Base-by-base conservation (phyloP, 2,113 vertebrate genomes). In the Apus apus region DNA sequence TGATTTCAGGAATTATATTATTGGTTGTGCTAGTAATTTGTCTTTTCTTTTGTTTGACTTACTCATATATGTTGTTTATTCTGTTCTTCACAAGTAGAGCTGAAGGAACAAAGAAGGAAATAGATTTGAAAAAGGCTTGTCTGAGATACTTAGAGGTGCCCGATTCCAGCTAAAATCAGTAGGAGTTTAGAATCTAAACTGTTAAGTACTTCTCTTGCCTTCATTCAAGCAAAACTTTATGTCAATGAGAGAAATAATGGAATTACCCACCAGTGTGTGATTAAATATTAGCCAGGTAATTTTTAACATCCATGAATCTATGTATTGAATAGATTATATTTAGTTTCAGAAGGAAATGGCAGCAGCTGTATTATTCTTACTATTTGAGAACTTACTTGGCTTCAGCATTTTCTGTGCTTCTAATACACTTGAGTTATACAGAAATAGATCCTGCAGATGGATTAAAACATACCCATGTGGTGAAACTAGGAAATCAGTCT, bases 381-480 rank as follows among this genome's bases (percentile, higher is more conserved):
- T 92, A 46, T 94, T 95, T 95, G 78, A 95, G 95, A 95, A 57
- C 51, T 92, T 77, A 79, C 86, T 96, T 96, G 40, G 73, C 87
- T 82, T 95, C 71, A 86, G 26, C 58, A 90, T 97, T 93, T 91
- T 95, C 85, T 81, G 53, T 85, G 72, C 87, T 90, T 94, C 40
- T 80, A 48, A 32, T 90, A 66, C 92, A 90, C 93, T 97, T 2
- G 1, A 89, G 77, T 95, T 93, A 94, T 60, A 96, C 62, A 96
- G 90, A 97, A 97, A 96, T 84, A 97, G 96, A 74, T 58, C 89
- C 64, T 96, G 93, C 89, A 70, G 93, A 93, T 97, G 91, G 88
- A 95, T 97, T 96, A 94, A 97, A 97, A 97, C 90, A 83, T 88
- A 58, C 62, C 94, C 90, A 96, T 84, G 84, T 94, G 86, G 91